A percentile compares a stretch with the other conserved stretches of the same genome.
Conservation (phyloP, 2,797 vertebrate species). For the Avahi laniger region DNA sequence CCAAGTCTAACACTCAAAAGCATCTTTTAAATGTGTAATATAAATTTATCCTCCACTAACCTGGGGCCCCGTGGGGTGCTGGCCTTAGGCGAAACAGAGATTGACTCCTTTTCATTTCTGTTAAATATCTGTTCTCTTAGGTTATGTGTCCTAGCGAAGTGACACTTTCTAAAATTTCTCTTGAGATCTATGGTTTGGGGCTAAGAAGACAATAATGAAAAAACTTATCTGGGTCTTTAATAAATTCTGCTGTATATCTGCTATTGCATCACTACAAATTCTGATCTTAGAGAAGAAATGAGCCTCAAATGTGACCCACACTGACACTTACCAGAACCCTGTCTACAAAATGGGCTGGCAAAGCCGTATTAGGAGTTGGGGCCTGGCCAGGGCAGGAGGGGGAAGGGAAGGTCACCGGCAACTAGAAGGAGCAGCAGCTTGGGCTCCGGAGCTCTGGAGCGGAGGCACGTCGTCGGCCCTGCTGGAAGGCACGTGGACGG, state of each 20-base stretch:
- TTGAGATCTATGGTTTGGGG: not conserved
- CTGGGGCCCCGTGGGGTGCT: not conserved
- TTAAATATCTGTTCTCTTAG: not conserved
- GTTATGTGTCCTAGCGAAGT: not conserved
- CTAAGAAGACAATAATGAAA: not conserved
- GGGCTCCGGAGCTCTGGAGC: not conserved
- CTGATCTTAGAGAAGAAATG: not conserved
- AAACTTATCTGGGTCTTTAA: not conserved
- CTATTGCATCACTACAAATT: not conserved
- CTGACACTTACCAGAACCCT: not conserved
- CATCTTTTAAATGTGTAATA: not conserved
- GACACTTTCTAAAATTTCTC: not conserved
- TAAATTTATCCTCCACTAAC: not conserved
- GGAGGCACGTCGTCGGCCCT: not conserved
- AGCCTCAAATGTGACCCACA: not conserved
- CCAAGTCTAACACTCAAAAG: not conserved
- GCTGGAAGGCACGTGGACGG: not conserved
- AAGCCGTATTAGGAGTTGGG: not conserved
- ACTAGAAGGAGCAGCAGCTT: not conserved
- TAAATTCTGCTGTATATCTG: not conserved
- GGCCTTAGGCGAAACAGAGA: not conserved
- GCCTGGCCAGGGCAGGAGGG: not conserved
- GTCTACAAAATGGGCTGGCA: not conserved
- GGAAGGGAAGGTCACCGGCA: not conserved
- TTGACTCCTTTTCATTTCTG: not conserved